Evolutionary conservation across 2,797 vertebrate genomes (phyloP).

Genomic region (Darevskia nairensis): DNA sequence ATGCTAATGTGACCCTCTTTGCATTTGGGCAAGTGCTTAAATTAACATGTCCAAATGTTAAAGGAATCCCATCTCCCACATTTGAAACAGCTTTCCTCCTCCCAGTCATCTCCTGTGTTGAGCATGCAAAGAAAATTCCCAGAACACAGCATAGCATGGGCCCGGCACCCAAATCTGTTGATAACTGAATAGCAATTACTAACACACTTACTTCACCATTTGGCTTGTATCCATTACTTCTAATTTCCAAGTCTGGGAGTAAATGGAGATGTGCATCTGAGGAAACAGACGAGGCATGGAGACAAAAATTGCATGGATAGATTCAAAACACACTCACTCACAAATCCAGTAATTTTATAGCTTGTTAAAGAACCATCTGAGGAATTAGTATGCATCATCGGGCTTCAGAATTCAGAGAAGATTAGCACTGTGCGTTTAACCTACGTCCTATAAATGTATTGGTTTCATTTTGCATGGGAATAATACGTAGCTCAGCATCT

Average conservation of each 20-base stretch:
- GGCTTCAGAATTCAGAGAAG: constrained; percentile 48
- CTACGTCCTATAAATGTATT: constrained; percentile 5
- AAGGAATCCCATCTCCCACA: constrained; percentile 5
- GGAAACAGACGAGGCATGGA: constrained; percentile 47
- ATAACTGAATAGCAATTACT: constrained; percentile 10
- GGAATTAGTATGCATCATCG: constrained; percentile 56
- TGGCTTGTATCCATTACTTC: constrained; percentile 51
- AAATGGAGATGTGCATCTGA: constrained; percentile 53
- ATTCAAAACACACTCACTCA: constrained; percentile 54
- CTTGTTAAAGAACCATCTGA: constrained; percentile 63
- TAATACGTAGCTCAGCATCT: neutral
- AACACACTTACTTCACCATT: constrained; percentile 33
- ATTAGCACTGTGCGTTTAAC: constrained; percentile 31
- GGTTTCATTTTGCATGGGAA: constrained; percentile 20
- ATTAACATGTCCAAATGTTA: neutral
- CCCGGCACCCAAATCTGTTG: constrained; percentile 1
- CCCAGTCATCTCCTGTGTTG: rapidly evolving
- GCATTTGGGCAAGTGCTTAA: constrained; percentile 6
- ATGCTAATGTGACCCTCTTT: neutral
- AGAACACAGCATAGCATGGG: neutral
- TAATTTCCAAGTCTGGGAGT: constrained; percentile 34
- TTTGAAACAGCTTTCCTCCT: constrained; percentile 4
- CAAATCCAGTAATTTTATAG: constrained; percentile 63
- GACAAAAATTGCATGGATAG: constrained; percentile 53
- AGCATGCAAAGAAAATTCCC: constrained; percentile 18